phyloP scores from a whole-genome alignment of 2,797 vertebrate genomes.

The Cynodonichthys magdalenae region DNA sequence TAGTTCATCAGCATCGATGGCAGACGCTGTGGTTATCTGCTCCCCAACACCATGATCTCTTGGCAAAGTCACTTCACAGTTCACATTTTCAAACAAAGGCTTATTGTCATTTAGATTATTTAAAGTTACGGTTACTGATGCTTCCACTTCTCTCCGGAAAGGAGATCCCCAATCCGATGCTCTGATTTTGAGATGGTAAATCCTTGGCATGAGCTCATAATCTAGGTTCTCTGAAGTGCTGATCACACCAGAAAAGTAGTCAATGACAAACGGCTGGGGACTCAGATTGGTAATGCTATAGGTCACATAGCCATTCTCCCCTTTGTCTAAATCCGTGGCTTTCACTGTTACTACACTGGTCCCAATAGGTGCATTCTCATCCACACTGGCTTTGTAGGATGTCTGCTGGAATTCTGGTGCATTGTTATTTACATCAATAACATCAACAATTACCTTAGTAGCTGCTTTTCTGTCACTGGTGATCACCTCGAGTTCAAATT shows the following conservation, averaged over 20 bases:
- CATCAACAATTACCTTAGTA: conserved; percentile 89
- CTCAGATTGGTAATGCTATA: conserved; percentile 93
- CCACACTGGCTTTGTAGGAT: conserved; percentile 90
- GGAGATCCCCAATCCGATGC: conserved; percentile 97
- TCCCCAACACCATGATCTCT: conserved; percentile 94
- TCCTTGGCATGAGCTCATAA: conserved; percentile 97
- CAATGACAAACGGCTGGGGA: conserved; percentile 91
- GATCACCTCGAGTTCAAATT: conserved; percentile 90
- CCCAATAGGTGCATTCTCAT: conserved; percentile 90
- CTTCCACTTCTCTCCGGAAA: conserved; percentile 93
- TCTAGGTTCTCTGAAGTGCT: conserved; percentile 91
- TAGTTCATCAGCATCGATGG: conserved; percentile 97
- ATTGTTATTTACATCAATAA: conserved; percentile 91
- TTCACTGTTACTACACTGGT: conserved; percentile 88
- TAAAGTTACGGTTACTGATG: conserved; percentile 88
- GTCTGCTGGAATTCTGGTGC: conserved; percentile 93
- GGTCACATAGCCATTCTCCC: conserved; percentile 96
- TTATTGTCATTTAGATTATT: conserved; percentile 98
- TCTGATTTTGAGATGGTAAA: conserved; percentile 91
- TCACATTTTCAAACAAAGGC: conserved; percentile 95
- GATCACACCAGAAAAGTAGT: conserved; percentile 93
- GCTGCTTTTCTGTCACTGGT: conserved; percentile 88
- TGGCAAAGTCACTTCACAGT: conserved; percentile 93
- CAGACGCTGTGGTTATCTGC: conserved; percentile 95
- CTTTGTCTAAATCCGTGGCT: conserved; percentile 90